Conservation (phyloP, 2,113 vertebrate genomes). For the Cranoglanis bouderius region DNA sequence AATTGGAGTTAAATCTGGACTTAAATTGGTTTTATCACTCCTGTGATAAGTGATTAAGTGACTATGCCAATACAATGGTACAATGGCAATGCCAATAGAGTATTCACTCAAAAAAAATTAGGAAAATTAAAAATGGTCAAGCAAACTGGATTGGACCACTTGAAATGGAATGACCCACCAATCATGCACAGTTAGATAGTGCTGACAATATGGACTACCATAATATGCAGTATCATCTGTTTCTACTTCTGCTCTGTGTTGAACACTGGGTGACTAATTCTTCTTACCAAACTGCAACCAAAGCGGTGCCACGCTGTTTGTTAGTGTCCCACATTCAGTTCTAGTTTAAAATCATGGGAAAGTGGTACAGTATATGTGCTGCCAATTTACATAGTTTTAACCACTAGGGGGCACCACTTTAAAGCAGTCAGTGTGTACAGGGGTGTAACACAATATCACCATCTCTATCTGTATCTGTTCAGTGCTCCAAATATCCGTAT, state of each 20-base stretch:
- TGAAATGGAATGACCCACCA: background rate
- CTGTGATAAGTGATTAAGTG: too few species aligned
- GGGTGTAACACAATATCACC: background rate
- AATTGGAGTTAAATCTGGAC: too few species aligned
- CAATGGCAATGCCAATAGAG: too few species aligned
- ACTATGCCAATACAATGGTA: too few species aligned
- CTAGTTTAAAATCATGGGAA: background rate
- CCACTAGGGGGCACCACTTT: constrained; percentile 26
- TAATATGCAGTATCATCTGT: background rate
- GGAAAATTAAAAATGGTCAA: too few species aligned
- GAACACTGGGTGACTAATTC: background rate
- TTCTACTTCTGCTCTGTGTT: background rate
- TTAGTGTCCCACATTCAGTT: background rate
- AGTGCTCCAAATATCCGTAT: background rate
- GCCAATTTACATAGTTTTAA: background rate
- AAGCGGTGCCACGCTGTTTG: background rate
- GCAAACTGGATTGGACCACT: too few species aligned
- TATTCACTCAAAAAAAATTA: too few species aligned
- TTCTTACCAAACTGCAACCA: background rate
- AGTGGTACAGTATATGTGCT: background rate
- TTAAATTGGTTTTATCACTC: too few species aligned
- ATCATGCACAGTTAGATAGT: background rate
- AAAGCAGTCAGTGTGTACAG: background rate
- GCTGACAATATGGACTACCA: background rate
- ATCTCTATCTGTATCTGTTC: too few species aligned